Base-by-base conservation (phyloP, 2,113 vertebrate genomes). In the Chrysochloris asiatica region DNA sequence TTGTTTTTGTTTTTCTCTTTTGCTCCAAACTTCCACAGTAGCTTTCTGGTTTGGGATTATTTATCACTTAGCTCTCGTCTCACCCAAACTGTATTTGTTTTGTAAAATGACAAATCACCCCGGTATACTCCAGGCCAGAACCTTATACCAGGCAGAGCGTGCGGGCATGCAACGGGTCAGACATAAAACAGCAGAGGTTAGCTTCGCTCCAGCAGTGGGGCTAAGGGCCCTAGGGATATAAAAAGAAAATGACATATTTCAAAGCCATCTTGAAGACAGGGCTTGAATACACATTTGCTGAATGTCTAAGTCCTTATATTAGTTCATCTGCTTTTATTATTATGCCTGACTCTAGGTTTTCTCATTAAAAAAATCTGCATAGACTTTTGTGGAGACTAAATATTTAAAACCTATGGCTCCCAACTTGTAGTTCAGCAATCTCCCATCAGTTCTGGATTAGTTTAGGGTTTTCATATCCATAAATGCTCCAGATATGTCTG, bases 1-100 rank as follows among this genome's bases (percentile, higher is more conserved):
- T 96, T 93, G 80, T 94, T 95, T 95, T 88, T 93, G 86, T 95
- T 94, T 95, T 87, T 90, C 87, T 89, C 84, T 75, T 88, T 94
- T 71, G 92, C 89, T 93, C 83, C 69, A 85, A 92, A 90, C 86
- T 94, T 80, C 38, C 82, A 65, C 47, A 88, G 89, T 56, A 88
- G 41, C 89, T 83, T 78, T 95, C 95, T 93, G 88, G 50, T 95
- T 95, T 80, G 92, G 90, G 96, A 75, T 69, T 52, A 95, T 96
- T 96, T 96, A 94, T 96, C 87, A 95, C 91, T 88, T 65, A 79
- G 52, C 47, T 95, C 72, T 93, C 54, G 79, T 78, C 78, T 86
- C 59, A 88, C 47, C 48, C 16, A 17, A 88, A 73, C 54, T 92
- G 52, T 83, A 75, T 93, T 95, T 93, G 95, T 79, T 91, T 93